Evolutionary conservation across 2,888 invertebrate species (phyloP).

Genomic region (Morpho helenor): DNA sequence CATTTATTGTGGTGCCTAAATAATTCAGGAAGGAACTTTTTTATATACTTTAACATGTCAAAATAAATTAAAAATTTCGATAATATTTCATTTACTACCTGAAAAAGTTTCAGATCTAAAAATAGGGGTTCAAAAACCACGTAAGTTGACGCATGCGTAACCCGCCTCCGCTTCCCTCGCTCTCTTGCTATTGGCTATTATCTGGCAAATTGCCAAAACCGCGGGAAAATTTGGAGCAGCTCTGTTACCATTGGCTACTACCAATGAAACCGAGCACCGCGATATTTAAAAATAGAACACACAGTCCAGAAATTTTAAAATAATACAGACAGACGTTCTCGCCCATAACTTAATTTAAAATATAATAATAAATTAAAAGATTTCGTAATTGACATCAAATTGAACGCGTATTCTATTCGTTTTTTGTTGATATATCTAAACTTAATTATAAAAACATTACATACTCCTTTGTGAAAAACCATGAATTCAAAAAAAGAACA

Average conservation of each 20-base stretch:
- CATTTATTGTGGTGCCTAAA: no score
- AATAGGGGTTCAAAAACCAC: constrained; percentile 12
- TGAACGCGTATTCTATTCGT: no score
- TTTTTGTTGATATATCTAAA: no score
- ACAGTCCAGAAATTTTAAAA: constrained; percentile 47
- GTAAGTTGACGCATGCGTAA: constrained; percentile 42
- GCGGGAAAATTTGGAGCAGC: constrained; percentile 60
- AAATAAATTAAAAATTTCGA: background rate
- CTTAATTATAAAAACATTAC: no score
- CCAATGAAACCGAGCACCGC: constrained; percentile 74
- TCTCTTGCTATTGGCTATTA: constrained; percentile 56
- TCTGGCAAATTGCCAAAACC: constrained; percentile 69
- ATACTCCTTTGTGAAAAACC: no score
- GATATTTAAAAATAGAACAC: constrained; percentile 74
- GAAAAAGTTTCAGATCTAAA: constrained; percentile 6
- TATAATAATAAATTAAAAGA: no score
- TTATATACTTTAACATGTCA: no score
- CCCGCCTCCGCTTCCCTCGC: constrained; percentile 55
- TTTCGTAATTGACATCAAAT: no score
- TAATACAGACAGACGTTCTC: constrained; percentile 32
- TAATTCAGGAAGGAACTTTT: no score
- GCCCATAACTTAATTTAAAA: constrained; percentile 4
- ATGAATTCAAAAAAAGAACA: no score
- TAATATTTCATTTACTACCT: background rate
- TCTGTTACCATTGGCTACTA: constrained; percentile 56